A percentile compares a stretch with the other conserved stretches of the same genome.
These are phyloP conservation scores for Butorides virescens DNA, from an alignment of 2,113 vertebrate genomes.

Conservation along the genomic window DNA sequence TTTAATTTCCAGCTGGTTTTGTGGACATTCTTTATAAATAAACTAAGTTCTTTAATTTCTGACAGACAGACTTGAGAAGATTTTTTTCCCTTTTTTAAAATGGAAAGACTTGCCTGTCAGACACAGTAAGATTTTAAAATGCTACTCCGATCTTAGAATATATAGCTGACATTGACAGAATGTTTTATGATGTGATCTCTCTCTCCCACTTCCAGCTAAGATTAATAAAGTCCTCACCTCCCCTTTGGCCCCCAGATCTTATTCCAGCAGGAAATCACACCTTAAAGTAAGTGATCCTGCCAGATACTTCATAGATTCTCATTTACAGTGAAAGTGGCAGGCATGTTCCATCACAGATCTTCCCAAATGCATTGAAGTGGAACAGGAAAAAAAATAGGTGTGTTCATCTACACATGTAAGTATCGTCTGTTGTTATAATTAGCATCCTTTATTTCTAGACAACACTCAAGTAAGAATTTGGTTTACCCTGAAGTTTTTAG, in stretches of 20 bases:
- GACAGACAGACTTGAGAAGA: neutral
- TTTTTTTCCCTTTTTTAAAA: neutral
- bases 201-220: neutral
- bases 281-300: slow-evolving; percentile 15
- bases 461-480: neutral
- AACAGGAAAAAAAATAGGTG: neutral
- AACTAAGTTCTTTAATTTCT: neutral
- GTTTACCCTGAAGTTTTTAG: neutral
- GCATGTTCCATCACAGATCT: neutral
- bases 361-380: neutral
- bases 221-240: slow-evolving; percentile 33
- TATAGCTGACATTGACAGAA: neutral
- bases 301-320: neutral
- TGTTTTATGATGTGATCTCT: slow-evolving; percentile 17
- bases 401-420: neutral
- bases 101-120: neutral
- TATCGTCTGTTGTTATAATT: neutral
- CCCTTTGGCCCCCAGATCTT: slow-evolving; percentile 37
- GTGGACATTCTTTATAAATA: neutral
- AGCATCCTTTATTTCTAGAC: neutral
- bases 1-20: neutral
- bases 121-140: neutral
- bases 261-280: slow-evolving; percentile 51
- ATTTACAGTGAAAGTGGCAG: neutral
- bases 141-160: neutral